Conservation (phyloP, 1,140 invertebrate genomes). For the Drosophila pseudoananassae region DNA sequence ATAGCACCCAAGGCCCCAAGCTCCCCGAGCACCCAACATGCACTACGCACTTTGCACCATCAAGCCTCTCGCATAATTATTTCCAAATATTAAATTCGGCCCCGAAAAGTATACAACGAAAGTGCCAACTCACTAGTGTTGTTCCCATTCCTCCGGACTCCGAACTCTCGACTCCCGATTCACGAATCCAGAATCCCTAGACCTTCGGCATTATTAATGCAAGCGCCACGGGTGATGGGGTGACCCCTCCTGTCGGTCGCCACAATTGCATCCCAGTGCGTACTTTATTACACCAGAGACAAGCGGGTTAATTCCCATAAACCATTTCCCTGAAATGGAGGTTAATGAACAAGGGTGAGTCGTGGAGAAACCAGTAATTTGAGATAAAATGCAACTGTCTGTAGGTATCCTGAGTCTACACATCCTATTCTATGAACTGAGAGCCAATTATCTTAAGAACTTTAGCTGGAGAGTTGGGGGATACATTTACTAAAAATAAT, state of each 20-base stretch:
- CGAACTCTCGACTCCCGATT: neutral
- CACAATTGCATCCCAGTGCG: conserved; percentile 39
- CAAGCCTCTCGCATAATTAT: conserved; percentile 64
- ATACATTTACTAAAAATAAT: no score
- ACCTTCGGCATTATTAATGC: conserved; percentile 67
- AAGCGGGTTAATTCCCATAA: conserved; percentile 1
- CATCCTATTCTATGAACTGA: no score
- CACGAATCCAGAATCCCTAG: neutral
- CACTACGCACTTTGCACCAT: conserved; percentile 6
- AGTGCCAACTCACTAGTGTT: conserved; percentile 16
- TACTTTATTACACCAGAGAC: conserved; percentile 5
- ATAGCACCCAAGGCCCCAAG: neutral
- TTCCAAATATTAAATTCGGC: conserved; percentile 73
- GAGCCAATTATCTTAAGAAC: no score
- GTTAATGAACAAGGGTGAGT: neutral
- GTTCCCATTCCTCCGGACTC: conserved; percentile 17
- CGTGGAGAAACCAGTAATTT: neutral
- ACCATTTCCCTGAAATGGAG: neutral
- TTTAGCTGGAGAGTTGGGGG: no score
- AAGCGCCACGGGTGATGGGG: conserved; percentile 38
- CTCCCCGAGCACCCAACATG: neutral
- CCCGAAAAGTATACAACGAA: conserved; percentile 61
- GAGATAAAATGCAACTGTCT: no score
- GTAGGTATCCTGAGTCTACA: no score
- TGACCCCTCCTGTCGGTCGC: conserved; percentile 21